Base-by-base conservation (phyloP, 2,113 vertebrate species). In the Leptosomus discolor region DNA sequence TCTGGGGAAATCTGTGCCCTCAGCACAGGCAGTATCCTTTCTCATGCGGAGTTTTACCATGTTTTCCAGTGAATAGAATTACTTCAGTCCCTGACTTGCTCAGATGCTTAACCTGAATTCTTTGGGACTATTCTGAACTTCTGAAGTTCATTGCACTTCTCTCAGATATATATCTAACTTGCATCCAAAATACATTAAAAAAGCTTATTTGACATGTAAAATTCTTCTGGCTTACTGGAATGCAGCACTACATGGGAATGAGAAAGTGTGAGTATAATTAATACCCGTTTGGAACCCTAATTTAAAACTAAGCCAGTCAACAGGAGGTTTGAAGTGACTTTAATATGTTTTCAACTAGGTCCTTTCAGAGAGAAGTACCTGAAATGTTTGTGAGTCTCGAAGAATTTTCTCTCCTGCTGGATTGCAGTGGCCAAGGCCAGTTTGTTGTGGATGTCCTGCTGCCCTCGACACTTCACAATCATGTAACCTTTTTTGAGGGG, bases 401-500 rank as follows among this genome's bases (percentile, higher is more conserved):
- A 99, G 97, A 99, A 99, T 36, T 3, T 46, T 56, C 80, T 97
- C 91, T 99, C 99, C 41, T 92, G 98, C 12, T 97, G 56, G 34
- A 97, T 97, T 15, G 99, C 99, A 68, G 98, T 70, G 2, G 92
- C n/a, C 30, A 99, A 97, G 64, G 98, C 96, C 80, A 99, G 26
- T 1, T 81, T 97, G 22, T 98, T 93, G 20, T 92, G 82, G 70
- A 98, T 97, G 51, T 98, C 98, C 94, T 97, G 97, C 95, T 99
- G 99, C 36, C 99, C 99, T 12, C 99, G 97, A 88, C 99, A 99
- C 96, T 92, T 99, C 71, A 99, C 99, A 0, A 99, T 97, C 99
- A 99, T 99, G 98, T 99, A 99, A 83, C 99, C 99, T 92, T 99
- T 99, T 80, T 96, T 98, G 69, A 99, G 98, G 45, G 86, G 95